These are phyloP conservation scores for Myzus persicae DNA, from an alignment of 1,140 invertebrate genomes.

Conservation along the genomic window DNA sequence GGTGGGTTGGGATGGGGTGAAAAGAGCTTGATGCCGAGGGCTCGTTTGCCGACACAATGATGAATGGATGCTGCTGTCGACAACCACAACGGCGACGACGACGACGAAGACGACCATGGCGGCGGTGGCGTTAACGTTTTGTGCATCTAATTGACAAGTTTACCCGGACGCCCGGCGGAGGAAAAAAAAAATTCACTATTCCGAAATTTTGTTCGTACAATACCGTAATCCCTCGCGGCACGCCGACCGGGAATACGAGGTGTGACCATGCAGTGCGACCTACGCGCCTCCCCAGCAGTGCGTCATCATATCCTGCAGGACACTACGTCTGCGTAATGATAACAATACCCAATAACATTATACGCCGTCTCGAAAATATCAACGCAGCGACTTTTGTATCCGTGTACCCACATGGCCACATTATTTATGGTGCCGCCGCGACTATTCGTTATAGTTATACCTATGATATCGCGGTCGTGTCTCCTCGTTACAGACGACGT, in stretches of 20 bases:
- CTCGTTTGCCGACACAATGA: conserved; percentile 41
- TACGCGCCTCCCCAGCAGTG: not conserved
- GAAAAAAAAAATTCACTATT: not conserved
- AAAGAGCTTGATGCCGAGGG: not conserved
- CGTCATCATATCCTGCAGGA: not conserved
- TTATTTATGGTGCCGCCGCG: not conserved
- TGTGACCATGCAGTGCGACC: not conserved
- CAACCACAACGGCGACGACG: not conserved
- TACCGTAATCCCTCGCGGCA: not conserved
- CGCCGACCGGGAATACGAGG: not conserved
- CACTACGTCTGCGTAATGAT: not conserved
- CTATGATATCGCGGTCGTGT: not conserved
- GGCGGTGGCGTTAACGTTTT: not conserved
- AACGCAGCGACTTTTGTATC: not conserved
- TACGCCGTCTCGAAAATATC: not conserved
- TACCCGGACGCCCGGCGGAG: not conserved
- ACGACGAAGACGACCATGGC: not conserved
- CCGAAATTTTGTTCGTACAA: not conserved
- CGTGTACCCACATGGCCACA: not conserved
- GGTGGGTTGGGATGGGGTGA: not conserved
- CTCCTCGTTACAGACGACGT: not conserved
- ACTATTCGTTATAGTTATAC: not conserved
- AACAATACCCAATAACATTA: not conserved
- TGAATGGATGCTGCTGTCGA: not conserved
- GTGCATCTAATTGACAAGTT: conserved; percentile 50